Evolutionary conservation across 2,113 vertebrate species (phyloP).

Genomic region (Taxidea taxus): DNA sequence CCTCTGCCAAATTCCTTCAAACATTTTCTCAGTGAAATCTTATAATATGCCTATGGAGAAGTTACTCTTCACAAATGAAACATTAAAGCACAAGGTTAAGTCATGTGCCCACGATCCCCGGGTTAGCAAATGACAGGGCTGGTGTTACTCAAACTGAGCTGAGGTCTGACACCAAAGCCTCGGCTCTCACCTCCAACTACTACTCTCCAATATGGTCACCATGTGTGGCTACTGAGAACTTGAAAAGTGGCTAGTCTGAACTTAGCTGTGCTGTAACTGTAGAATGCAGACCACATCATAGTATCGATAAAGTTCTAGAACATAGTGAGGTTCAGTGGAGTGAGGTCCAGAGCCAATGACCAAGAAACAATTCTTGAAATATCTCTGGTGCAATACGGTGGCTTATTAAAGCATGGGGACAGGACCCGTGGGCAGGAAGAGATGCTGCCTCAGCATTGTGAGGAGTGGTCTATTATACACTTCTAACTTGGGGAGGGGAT

Average conservation of each 20-base stretch:
- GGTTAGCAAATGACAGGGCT: not conserved
- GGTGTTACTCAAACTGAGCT: not conserved
- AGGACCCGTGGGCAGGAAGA: too few species aligned
- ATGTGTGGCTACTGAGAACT: not conserved
- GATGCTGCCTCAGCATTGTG: too few species aligned
- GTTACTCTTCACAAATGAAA: not conserved
- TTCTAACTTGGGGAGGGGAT: too few species aligned
- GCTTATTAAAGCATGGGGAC: too few species aligned
- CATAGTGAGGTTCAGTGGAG: too few species aligned
- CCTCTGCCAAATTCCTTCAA: not conserved
- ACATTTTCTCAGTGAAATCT: not conserved
- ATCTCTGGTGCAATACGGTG: too few species aligned
- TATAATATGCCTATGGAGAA: not conserved
- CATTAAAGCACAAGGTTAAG: not conserved
- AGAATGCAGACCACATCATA: not conserved
- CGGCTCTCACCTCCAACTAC: not conserved
- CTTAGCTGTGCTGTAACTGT: not conserved
- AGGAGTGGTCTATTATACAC: too few species aligned
- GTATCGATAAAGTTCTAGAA: too few species aligned
- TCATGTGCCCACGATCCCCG: not conserved
- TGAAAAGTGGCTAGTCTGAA: not conserved
- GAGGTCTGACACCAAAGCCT: not conserved
- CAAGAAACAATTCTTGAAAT: too few species aligned
- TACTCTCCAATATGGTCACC: not conserved
- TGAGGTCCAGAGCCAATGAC: too few species aligned